Evolutionary conservation across 2,797 vertebrate species (phyloP).

Genomic region (Saxicola maurus): DNA sequence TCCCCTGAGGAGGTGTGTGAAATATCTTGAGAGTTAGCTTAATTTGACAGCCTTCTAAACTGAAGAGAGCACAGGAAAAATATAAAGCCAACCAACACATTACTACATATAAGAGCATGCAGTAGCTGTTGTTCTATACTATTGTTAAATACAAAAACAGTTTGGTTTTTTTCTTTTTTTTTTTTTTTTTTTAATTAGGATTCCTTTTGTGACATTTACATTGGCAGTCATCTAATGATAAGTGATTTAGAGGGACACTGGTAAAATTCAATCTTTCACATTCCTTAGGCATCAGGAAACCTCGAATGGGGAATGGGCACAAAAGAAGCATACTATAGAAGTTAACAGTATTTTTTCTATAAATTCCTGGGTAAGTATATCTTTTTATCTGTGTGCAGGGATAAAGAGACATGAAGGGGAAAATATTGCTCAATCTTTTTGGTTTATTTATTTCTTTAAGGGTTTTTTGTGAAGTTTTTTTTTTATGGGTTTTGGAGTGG

Average conservation of each 20-base stretch:
- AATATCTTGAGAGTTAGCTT: background rate
- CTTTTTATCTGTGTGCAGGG: background rate
- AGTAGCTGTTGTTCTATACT: background rate
- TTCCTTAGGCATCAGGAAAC: background rate
- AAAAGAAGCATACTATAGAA: background rate
- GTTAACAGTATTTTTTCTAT: background rate
- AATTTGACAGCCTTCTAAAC: background rate
- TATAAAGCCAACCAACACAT: background rate
- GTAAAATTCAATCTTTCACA: background rate
- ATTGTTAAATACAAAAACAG: background rate
- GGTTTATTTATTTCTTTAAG: background rate
- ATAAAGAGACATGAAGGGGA: background rate
- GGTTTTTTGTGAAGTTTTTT: rapidly evolving
- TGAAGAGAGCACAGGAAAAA: background rate
- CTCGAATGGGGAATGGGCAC: background rate
- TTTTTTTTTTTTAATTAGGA: background rate
- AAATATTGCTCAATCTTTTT: background rate
- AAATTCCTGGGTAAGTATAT: rapidly evolving
- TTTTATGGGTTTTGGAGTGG: background rate
- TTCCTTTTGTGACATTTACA: background rate
- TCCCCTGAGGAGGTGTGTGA: background rate
- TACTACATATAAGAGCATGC: background rate
- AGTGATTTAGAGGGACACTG: background rate
- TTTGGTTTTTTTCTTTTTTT: background rate
- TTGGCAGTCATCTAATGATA: background rate